These are phyloP conservation scores for Oreochromis aureus DNA, from an alignment of 2,113 vertebrate genomes.

Conservation along the genomic window DNA sequence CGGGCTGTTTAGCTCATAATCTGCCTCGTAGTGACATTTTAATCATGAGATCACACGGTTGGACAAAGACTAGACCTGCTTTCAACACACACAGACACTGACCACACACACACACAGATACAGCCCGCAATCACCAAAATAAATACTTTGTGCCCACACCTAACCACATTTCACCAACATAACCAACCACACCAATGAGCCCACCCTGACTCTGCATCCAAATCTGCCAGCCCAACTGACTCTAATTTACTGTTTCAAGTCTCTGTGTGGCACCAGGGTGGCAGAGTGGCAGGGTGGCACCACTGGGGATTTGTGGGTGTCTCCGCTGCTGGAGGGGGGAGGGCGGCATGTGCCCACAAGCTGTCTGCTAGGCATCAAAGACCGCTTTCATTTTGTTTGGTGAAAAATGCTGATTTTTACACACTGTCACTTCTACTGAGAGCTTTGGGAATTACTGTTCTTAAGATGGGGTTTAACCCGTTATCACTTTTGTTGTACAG, in stretches of 20 bases:
- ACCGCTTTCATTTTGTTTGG: constrained; percentile 12
- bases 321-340: neutral
- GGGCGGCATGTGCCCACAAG: constrained; percentile 47
- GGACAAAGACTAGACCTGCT: constrained; percentile 22
- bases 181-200: constrained; percentile 54
- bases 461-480: neutral
- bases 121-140: constrained; percentile 31
- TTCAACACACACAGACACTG: constrained; percentile 12
- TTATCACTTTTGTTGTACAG: neutral
- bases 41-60: constrained; percentile 43
- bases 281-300: constrained; percentile 51
- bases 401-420: constrained; percentile 19
- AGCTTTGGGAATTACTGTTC: neutral
- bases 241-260: constrained; percentile 58
- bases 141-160: constrained; percentile 60
- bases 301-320: constrained; percentile 47
- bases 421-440: constrained; percentile 18
- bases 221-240: constrained; percentile 26
- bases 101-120: constrained; percentile 37
- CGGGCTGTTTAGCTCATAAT: constrained; percentile 33
- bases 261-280: constrained; percentile 57
- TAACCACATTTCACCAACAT: constrained; percentile 52
- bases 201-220: constrained; percentile 58
- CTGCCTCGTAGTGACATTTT: constrained; percentile 25
- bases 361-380: constrained; percentile 48